Evolutionary conservation across 2,888 invertebrate species (phyloP).

Genomic region (Erebia ligea): DNA sequence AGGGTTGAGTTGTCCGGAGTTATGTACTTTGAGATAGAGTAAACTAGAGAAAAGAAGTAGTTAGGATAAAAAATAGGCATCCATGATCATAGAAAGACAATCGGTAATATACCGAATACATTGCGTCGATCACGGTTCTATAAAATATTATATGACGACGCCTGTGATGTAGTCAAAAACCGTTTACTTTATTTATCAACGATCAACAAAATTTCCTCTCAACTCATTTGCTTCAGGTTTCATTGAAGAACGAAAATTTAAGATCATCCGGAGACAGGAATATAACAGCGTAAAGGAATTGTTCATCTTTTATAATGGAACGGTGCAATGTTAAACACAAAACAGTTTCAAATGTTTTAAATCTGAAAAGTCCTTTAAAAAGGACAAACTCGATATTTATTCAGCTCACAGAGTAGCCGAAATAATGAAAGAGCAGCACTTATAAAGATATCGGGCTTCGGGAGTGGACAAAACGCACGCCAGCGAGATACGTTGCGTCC

Average conservation of each 20-base stretch:
- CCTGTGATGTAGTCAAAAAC: not conserved
- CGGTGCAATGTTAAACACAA: not conserved
- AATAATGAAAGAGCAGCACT: constrained; percentile 49
- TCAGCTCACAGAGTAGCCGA: constrained; percentile 37
- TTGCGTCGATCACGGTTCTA: no score
- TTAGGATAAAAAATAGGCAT: no score
- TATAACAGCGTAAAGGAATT: not conserved
- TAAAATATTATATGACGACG: no score
- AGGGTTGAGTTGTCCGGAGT: no score
- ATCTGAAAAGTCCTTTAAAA: constrained; percentile 28
- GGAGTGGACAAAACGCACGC: constrained; percentile 54
- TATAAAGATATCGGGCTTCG: constrained; percentile 69
- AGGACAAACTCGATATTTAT: constrained; percentile 30
- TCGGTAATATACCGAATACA: no score
- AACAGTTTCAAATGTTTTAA: constrained; percentile 2
- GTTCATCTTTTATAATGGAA: not conserved
- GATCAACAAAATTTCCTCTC: not conserved
- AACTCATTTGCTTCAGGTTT: not conserved
- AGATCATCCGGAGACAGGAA: not conserved
- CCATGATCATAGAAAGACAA: no score
- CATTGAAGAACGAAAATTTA: not conserved
- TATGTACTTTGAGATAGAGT: no score
- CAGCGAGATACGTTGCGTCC: constrained; percentile 52
- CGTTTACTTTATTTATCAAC: not conserved
- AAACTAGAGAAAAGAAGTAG: no score